Evolutionary conservation across 2,113 vertebrate genomes (phyloP).

Genomic region (Electrona antarctica): DNA sequence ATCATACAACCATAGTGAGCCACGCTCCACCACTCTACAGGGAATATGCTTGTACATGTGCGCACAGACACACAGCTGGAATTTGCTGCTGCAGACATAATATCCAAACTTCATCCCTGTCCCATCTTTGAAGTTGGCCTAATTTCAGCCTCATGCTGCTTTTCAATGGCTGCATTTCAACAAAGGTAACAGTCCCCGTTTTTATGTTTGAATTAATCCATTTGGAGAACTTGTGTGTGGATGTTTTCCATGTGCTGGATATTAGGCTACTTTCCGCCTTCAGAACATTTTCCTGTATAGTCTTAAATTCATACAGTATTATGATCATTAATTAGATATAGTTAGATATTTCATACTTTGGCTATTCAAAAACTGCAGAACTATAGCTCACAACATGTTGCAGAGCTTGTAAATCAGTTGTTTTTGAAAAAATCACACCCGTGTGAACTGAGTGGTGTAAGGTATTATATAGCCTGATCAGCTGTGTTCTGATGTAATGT

Average conservation of each 20-base stretch:
- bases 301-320: too few species aligned
- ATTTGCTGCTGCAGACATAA: conserved; percentile 12
- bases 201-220: conserved; percentile 4
- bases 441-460: too few species aligned
- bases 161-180: background rate
- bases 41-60: conserved; percentile 5
- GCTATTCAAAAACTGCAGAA: too few species aligned
- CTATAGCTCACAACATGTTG: too few species aligned
- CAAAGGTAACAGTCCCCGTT: conserved; percentile 28
- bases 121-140: conserved; percentile 38
- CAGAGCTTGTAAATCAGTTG: too few species aligned
- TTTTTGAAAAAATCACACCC: too few species aligned
- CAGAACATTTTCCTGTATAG: too few species aligned
- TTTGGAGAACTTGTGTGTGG: background rate
- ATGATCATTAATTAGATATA: too few species aligned
- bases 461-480: too few species aligned
- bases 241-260: conserved; percentile 11
- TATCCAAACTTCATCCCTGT: conserved; percentile 4
- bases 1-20: conserved; percentile 53
- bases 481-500: too few species aligned
- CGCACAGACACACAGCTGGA: conserved; percentile 13
- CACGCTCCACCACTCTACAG: conserved; percentile 31
- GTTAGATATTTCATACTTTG: too few species aligned
- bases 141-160: conserved; percentile 22
- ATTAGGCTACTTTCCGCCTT: too few species aligned